These are phyloP conservation scores for Calliopum simillimum DNA, from an alignment of 2,888 invertebrate species.

Conservation along the genomic window DNA sequence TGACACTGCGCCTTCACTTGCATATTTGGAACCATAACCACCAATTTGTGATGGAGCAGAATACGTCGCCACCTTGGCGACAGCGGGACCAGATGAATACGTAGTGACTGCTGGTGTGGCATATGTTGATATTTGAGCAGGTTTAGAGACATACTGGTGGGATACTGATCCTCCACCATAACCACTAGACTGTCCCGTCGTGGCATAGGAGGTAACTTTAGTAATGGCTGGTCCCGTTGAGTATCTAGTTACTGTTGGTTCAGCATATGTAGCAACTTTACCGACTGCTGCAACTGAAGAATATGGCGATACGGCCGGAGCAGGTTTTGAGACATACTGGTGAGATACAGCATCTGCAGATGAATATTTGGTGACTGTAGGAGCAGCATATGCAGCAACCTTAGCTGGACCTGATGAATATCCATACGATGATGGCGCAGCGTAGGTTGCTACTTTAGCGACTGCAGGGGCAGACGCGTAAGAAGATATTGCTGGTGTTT, in stretches of 20 bases:
- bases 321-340: constrained; percentile 47
- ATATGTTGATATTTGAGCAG: constrained; percentile 39
- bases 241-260: constrained; percentile 44
- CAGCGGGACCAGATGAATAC: constrained; percentile 46
- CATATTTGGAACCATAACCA: not conserved
- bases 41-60: constrained; percentile 46
- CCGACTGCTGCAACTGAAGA: constrained; percentile 46
- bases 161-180: constrained; percentile 39
- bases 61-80: constrained; percentile 52
- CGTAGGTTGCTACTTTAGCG: constrained; percentile 48
- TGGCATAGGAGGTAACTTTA: constrained; percentile 50
- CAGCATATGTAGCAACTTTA: constrained; percentile 45
- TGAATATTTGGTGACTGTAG: constrained; percentile 39
- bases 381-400: constrained; percentile 47
- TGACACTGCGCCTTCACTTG: constrained; percentile 36
- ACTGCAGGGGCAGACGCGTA: constrained; percentile 42
- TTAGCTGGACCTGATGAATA: constrained; percentile 38
- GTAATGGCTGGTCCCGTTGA: constrained; percentile 45
- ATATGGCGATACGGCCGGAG: constrained; percentile 34
- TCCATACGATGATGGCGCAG: constrained; percentile 39
- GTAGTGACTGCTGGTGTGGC: constrained; percentile 43
- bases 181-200: constrained; percentile 12
- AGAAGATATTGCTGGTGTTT: constrained; percentile 34
- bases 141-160: constrained; percentile 55
- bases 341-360: constrained; percentile 52